Conservation (phyloP, 1,140 invertebrate species). For the Monochamus saltuarius region DNA sequence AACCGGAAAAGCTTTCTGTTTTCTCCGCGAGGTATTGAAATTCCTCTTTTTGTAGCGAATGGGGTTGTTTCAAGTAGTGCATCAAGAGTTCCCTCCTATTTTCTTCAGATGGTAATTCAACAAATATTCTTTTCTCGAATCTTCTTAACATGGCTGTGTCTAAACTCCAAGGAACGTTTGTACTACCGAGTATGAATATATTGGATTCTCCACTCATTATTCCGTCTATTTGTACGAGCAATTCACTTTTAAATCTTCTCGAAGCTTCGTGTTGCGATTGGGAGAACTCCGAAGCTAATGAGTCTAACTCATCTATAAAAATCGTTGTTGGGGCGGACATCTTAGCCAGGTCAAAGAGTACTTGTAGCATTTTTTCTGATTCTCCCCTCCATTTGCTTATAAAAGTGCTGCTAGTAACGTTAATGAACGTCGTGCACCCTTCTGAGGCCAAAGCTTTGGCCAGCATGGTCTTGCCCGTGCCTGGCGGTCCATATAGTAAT, state of each 20-base stretch:
- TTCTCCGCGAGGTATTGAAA: conserved; percentile 60
- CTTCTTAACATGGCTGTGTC: conserved; percentile 84
- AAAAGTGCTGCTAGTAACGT: conserved; percentile 83
- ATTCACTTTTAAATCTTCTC: conserved; percentile 86
- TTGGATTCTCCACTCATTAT: conserved; percentile 61
- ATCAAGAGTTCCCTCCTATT: conserved; percentile 69
- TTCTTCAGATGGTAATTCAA: conserved; percentile 70
- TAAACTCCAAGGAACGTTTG: conserved; percentile 82
- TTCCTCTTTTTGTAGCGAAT: conserved; percentile 46
- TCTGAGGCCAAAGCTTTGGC: conserved; percentile 87
- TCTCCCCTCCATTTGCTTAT: conserved; percentile 95
- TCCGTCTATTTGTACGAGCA: conserved; percentile 92
- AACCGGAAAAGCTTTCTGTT: conserved; percentile 81
- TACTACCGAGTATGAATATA: conserved; percentile 84
- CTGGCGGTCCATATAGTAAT: conserved; percentile 85
- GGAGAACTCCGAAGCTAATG: conserved; percentile 73
- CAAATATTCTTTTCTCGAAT: conserved; percentile 84
- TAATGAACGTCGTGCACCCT: conserved; percentile 86
- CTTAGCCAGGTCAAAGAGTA: conserved; percentile 85
- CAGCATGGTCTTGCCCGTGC: conserved; percentile 81
- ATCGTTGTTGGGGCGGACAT: conserved; percentile 86
- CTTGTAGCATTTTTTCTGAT: conserved; percentile 88
- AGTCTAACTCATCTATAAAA: conserved; percentile 96
- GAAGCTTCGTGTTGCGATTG: conserved; percentile 88
- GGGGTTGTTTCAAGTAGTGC: conserved; percentile 55